Conservation (phyloP, 1,140 invertebrate species). For the Limonius californicus region DNA sequence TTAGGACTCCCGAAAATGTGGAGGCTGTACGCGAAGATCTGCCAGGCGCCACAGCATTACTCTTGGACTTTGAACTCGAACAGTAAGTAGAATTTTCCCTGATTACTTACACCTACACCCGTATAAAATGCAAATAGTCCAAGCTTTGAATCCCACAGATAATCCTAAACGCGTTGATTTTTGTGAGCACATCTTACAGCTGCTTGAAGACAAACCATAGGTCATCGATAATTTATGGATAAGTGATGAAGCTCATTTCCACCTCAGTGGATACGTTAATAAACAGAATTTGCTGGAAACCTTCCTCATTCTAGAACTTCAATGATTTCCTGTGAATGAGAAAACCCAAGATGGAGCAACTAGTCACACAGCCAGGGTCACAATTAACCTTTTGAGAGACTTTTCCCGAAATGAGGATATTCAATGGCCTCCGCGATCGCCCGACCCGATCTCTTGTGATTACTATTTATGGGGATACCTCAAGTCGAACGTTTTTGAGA, state of each 20-base stretch:
- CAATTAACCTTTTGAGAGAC: neutral
- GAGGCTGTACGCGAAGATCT: neutral
- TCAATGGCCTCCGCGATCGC: constrained; percentile 1
- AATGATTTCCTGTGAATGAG: neutral
- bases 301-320: neutral
- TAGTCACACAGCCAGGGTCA: constrained; percentile 5
- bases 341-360: neutral
- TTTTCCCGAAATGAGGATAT: neutral
- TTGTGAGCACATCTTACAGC: constrained; percentile 2
- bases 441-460: neutral
- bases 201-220: neutral
- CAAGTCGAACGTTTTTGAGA: neutral
- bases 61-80: constrained; percentile 1
- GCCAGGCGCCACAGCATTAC: constrained; percentile 6
- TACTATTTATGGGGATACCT: neutral
- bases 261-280: neutral
- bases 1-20: neutral
- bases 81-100: neutral
- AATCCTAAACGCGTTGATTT: neutral
- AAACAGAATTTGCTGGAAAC: neutral
- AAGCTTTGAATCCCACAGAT: neutral
- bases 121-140: constrained; percentile 4
- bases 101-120: neutral
- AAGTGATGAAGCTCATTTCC: neutral
- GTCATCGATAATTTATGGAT: constrained; percentile 5